Evolutionary conservation across 1,140 invertebrate species (phyloP).

Genomic region (Bradysia coprophila): DNA sequence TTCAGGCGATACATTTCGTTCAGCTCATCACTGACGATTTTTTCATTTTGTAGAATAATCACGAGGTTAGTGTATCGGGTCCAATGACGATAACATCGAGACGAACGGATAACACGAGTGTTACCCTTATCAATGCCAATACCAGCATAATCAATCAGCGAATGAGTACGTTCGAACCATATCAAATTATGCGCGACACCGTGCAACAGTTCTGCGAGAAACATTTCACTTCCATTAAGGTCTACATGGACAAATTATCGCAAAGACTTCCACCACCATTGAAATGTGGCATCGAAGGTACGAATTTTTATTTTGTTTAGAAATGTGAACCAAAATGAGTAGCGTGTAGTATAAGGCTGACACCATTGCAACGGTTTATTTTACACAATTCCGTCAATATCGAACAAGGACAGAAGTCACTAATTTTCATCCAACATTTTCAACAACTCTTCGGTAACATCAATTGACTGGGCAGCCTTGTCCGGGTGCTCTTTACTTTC

Average conservation of each 20-base stretch:
- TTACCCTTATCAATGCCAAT: constrained; percentile 44
- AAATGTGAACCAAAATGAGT: no score
- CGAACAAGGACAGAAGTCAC: no score
- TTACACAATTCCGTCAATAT: no score
- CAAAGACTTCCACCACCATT: constrained; percentile 71
- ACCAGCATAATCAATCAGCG: constrained; percentile 37
- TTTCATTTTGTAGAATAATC: constrained; percentile 7
- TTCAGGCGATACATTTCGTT: no score
- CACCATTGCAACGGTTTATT: no score
- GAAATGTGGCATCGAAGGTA: constrained; percentile 80
- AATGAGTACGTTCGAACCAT: constrained; percentile 73
- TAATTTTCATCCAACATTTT: no score
- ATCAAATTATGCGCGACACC: constrained; percentile 65
- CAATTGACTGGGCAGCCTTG: no score
- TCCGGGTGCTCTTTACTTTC: no score
- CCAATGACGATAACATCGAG: constrained; percentile 41
- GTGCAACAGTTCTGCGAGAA: constrained; percentile 90
- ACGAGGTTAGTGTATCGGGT: constrained; percentile 27
- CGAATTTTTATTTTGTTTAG: constrained; percentile 5
- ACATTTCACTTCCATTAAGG: constrained; percentile 77
- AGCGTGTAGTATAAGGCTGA: no score
- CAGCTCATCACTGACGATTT: no score
- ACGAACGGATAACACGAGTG: constrained; percentile 45
- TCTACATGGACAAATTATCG: constrained; percentile 75
- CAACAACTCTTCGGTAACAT: no score